Base-by-base conservation (phyloP, 1,140 invertebrate species). In the Diorhabda sublineata region DNA sequence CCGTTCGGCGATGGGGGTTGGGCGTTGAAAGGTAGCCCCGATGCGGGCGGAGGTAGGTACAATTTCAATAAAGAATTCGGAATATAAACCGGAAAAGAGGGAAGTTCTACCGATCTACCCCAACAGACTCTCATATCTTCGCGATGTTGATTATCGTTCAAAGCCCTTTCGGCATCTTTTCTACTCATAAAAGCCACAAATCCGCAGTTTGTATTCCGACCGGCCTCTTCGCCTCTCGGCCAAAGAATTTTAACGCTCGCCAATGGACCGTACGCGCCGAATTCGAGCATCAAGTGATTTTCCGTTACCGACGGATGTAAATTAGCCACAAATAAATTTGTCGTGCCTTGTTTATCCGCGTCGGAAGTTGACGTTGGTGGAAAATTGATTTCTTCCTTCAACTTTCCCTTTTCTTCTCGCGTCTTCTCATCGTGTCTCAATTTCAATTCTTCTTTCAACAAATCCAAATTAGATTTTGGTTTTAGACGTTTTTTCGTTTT, bases 91-190 rank as follows among this genome's bases (percentile, higher is more conserved):
- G 98, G 98, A 80, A 97, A 91, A 3, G 93, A 88, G 45, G 97
- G 96, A 74, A 95, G 91, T 57, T 92, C 90, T 42, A 98, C 93
- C 63, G 95, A 91, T 85, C 98, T 98, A 42, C 96, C 97, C 97
- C 97, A 99, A n/a, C 96, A 93, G 63, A 98, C 84, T 81, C 96
- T 95, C 92, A 98, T 97, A 84, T 98, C 96, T 93, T 91, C 73
- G 96, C 89, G 78, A 94, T 94, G 81, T 91, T 91, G 90, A 56
- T 67, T 67, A 3, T 42, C 65, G 26, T 88, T 88, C 65, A 95
- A 82, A 3, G 93, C 93, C 74, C 92, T 79, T 82, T 96, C 93
- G 2, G 91, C 93, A 84, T 96, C 94, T 78, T 88, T 89, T 45
- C 93, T 83, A 79, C 89, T 93, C 94, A 97, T 97, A 79, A 90